A percentile compares a stretch with the other conserved stretches of the same genome.
Evolutionary conservation across 2,113 vertebrate genomes (phyloP).

Genomic region (Eonycteris spelaea): DNA sequence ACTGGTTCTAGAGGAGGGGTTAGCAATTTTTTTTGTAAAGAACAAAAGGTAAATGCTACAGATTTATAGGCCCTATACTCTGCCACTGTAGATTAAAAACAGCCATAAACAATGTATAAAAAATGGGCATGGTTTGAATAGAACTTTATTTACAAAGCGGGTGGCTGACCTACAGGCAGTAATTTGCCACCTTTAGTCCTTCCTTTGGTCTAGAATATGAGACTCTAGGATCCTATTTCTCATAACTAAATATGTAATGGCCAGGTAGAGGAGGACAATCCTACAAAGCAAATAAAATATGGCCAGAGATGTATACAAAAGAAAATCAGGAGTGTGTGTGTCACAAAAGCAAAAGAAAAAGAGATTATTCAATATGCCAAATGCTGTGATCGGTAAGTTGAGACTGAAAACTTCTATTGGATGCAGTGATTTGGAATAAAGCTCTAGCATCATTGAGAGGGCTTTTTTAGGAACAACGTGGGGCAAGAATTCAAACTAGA

Average conservation of each 20-base stretch:
- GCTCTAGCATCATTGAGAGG: not conserved
- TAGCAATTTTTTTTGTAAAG: not conserved
- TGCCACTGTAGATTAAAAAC: not conserved
- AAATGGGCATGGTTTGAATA: not conserved
- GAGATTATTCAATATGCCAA: not conserved
- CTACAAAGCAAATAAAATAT: not conserved
- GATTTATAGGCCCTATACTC: not conserved
- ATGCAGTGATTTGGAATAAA: slow-evolving; percentile 1
- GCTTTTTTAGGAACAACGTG: not conserved
- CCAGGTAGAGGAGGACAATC: not conserved
- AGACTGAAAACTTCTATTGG: not conserved
- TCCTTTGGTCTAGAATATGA: not conserved
- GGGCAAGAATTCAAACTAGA: not conserved
- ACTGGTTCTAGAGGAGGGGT: not conserved
- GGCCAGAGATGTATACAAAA: not conserved
- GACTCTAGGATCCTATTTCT: not conserved
- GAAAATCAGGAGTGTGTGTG: not conserved
- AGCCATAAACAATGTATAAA: not conserved
- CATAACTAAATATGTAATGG: not conserved
- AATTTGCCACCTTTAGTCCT: not conserved
- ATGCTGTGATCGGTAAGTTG: not conserved
- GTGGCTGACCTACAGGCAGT: not conserved
- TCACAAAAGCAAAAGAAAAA: not conserved
- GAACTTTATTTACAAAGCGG: not conserved
- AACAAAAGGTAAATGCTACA: not conserved